Evolutionary conservation across 2,797 vertebrate species (phyloP).

Genomic region (Austrolebias charrua): DNA sequence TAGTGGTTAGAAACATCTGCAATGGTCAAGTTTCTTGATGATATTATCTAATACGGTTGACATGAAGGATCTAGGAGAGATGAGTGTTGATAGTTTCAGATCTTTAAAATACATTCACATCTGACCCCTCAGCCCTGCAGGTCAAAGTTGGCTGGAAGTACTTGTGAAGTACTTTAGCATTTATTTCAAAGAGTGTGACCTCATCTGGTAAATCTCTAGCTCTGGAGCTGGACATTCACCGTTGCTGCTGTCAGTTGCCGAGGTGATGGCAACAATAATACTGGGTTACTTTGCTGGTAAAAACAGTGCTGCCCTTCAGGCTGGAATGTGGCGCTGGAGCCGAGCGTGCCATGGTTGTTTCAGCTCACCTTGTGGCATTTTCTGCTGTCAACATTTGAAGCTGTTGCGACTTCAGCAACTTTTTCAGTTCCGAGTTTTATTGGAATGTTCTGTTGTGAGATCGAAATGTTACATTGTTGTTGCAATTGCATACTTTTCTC

Average conservation of each 20-base stretch:
- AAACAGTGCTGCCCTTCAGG: constrained; percentile 29
- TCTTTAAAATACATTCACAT: background rate
- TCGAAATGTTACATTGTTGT: constrained; percentile 1
- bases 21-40: too few species aligned
- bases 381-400: background rate
- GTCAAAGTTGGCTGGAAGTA: background rate
- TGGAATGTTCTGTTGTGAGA: constrained; percentile 13
- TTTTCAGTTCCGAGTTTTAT: constrained; percentile 5
- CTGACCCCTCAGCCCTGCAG: background rate
- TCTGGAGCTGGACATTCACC: background rate
- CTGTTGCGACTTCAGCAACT: background rate
- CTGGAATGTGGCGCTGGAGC: constrained; percentile 32
- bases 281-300: background rate
- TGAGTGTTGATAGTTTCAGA: too few species aligned
- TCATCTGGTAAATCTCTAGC: constrained; percentile 2
- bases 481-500: constrained; percentile 17
- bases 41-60: too few species aligned
- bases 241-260: constrained; percentile 3
- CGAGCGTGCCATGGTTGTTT: background rate
- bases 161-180: background rate
- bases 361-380: background rate
- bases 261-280: constrained; percentile 28
- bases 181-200: constrained; percentile 7
- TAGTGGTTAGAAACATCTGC: too few species aligned
- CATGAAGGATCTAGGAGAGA: too few species aligned